Evolutionary conservation across 2,113 vertebrate genomes (phyloP).

Genomic region (Dissostichus mawsoni): DNA sequence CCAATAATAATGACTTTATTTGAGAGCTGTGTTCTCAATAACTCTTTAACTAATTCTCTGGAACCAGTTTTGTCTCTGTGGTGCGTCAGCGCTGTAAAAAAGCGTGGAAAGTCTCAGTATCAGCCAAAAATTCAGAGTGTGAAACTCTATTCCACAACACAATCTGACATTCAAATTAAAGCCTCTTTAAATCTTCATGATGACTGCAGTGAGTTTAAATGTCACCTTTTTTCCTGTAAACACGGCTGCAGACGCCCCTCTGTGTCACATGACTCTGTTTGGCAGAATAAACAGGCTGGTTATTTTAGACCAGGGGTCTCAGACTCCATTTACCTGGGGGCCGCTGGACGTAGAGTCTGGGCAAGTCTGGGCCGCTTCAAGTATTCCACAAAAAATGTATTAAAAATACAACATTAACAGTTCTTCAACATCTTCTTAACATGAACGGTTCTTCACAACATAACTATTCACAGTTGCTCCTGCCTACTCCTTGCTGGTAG

Average conservation of each 20-base stretch:
- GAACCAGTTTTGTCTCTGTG: neutral
- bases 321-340: too few species aligned
- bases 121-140: neutral
- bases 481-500: too few species aligned
- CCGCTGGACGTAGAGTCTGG: too few species aligned
- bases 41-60: neutral
- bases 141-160: neutral
- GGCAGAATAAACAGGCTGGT: conserved; percentile 1
- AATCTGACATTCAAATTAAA: conserved; percentile 3
- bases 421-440: too few species aligned
- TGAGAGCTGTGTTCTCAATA: neutral
- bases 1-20: neutral
- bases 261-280: neutral
- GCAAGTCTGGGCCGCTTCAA: too few species aligned
- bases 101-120: conserved; percentile 22
- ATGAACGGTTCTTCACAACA: too few species aligned
- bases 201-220: conserved; percentile 20
- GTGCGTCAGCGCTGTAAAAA: neutral
- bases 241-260: neutral
- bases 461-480: too few species aligned
- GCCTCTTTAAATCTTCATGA: conserved; percentile 5
- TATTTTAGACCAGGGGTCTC: neutral
- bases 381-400: too few species aligned
- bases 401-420: too few species aligned
- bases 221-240: neutral